A percentile compares a stretch with the other conserved stretches of the same genome.
Conservation (phyloP, 2,113 vertebrate genomes). For the Dromiciops gliroides region DNA sequence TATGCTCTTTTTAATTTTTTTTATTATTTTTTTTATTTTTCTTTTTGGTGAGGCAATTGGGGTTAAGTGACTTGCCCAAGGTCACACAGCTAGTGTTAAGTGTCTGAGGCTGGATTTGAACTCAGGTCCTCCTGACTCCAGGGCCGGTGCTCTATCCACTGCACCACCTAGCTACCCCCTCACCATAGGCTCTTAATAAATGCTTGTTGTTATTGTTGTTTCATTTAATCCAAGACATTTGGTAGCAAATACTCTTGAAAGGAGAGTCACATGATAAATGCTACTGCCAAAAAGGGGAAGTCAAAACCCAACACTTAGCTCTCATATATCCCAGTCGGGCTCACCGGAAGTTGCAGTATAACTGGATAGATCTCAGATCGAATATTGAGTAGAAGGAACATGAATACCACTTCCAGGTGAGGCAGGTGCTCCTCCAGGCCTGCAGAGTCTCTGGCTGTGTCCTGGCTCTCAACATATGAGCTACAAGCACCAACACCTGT, state of each 20-base stretch:
- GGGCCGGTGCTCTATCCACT: too few relatives aligned
- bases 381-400: background rate
- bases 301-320: background rate
- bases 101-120: too few relatives aligned
- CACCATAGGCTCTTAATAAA: background rate
- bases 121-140: too few relatives aligned
- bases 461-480: background rate
- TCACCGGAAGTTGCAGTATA: background rate
- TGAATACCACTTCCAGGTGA: background rate
- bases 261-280: background rate
- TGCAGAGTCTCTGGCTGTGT: background rate
- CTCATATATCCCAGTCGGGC: background rate
- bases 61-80: too few relatives aligned
- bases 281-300: background rate
- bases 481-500: background rate
- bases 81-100: too few relatives aligned
- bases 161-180: too few relatives aligned
- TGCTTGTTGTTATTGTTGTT: too few relatives aligned
- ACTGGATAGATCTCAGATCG: background rate
- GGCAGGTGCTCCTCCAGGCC: background rate
- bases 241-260: background rate
- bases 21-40: too few relatives aligned
- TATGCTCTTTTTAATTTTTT: too few relatives aligned
- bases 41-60: too few relatives aligned
- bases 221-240: background rate